Evolutionary conservation across 2,888 invertebrate genomes (phyloP), one percentile per base, ranked within the genome.

Genomic region (Gibbula magus): DNA sequence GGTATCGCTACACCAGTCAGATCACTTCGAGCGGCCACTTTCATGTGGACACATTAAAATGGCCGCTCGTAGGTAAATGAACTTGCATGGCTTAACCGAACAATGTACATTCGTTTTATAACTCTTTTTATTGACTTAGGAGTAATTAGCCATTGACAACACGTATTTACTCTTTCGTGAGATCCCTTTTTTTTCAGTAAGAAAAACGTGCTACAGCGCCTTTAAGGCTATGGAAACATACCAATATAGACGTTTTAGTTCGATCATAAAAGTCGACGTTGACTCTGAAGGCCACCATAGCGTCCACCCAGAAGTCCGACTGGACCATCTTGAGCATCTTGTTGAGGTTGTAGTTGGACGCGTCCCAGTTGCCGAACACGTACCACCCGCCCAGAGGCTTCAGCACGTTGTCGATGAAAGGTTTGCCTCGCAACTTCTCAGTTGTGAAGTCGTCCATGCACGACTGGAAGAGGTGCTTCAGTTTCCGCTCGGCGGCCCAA

Each of bases 401-500:
- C 0, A 90, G 53, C 3, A 90, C 81, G 39, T 87, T 86, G 18
- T 84, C 83, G 2, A 90, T 81, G 29, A 90, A 84, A 1, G 89
- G 86, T 45, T 80, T 83, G 0, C 88, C 89, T 53, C 86, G 85
- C 18, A 84, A 80, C 25, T 82, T 83, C 82, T 88, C 88, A 39
- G 86, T 83, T 0, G 80, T 82, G 75, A 86, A 90, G 53, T 88
- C 88, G 83, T 91, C 89, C 91, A 94, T 92, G 86, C 95, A 95
- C 0, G 95, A 94, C 80, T 94, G 94, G 89, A 95, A 95, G 85
- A 95, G 94, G 83, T 94, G 92, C 87, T 94, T 95, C 85, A 95
- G 87, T 89, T 95, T 95, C 93, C 94, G 94, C 84, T 94, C 93
- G 5, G 94, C 92, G 4, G 92, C 86, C 85, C 88, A 88, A 5